Conservation (phyloP, 2,888 invertebrate genomes). For the Gnatocerus cornutus region DNA sequence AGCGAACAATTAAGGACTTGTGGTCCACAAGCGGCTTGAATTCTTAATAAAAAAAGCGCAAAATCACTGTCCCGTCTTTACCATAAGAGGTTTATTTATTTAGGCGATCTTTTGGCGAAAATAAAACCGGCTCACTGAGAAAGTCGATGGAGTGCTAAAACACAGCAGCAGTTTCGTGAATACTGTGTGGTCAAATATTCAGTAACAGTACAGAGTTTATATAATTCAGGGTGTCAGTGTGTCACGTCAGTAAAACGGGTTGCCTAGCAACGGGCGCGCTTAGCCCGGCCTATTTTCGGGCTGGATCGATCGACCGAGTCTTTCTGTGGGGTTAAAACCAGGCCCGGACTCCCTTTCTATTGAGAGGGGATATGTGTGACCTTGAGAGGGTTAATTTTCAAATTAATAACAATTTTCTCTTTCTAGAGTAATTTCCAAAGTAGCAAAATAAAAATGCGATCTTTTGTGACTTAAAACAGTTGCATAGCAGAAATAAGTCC, state of each 20-base stretch:
- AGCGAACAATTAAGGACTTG: too few species aligned
- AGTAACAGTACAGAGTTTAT: constrained; percentile 52
- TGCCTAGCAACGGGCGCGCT: constrained; percentile 69
- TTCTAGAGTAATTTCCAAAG: too few species aligned
- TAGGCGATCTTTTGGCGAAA: neutral
- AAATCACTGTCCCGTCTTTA: neutral
- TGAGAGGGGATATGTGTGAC: constrained; percentile 21
- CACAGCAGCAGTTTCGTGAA: constrained; percentile 13
- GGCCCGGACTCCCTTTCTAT: constrained; percentile 56
- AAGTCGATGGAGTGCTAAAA: constrained; percentile 8
- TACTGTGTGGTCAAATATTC: constrained; percentile 44
- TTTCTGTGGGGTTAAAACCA: constrained; percentile 60
- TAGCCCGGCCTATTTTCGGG: constrained; percentile 71
- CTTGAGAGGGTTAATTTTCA: constrained; percentile 12
- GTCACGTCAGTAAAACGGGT: constrained; percentile 69
- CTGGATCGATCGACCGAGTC: constrained; percentile 69
- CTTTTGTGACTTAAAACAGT: too few species aligned
- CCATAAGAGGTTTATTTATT: neutral
- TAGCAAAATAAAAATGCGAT: too few species aligned
- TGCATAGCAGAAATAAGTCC: too few species aligned
- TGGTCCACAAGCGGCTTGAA: too few species aligned
- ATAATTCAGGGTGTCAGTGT: constrained; percentile 71
- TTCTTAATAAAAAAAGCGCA: too few species aligned
- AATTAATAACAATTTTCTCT: neutral
- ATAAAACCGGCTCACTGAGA: neutral